Evolutionary conservation across 2,888 invertebrate species (phyloP).

Genomic region (Phyllotreta cruciferae): DNA sequence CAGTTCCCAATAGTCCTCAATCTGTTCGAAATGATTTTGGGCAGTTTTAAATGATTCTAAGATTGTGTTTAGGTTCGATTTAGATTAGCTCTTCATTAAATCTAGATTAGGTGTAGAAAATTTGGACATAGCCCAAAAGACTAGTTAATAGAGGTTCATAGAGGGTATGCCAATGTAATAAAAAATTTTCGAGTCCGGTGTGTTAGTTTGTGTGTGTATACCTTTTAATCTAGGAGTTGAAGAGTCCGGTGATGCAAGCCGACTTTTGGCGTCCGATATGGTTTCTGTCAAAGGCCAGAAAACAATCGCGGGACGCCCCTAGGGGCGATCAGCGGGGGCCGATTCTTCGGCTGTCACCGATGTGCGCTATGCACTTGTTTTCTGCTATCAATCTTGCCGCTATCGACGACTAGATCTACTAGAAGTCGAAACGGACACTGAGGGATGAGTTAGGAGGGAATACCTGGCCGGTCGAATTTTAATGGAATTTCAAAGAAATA

Average conservation of each 20-base stretch:
- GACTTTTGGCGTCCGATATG: not conserved
- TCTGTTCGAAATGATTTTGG: no score
- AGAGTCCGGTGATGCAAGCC: not conserved
- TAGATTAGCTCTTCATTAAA: no score
- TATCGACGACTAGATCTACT: conserved; percentile 47
- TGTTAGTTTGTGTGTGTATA: no score
- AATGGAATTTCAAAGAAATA: conserved; percentile 18
- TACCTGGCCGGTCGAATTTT: conserved; percentile 29
- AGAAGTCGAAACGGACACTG: conserved; percentile 33
- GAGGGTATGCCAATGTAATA: no score
- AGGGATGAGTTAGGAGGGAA: conserved; percentile 27
- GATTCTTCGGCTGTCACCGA: conserved; percentile 50
- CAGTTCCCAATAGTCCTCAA: no score
- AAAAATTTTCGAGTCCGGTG: no score
- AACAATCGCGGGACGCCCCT: conserved; percentile 33
- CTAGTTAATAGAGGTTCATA: no score
- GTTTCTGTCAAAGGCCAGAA: conserved; percentile 11
- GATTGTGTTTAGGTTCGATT: no score
- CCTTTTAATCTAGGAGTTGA: no score
- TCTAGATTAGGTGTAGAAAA: no score
- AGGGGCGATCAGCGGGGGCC: conserved; percentile 44
- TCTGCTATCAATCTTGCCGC: conserved; percentile 47
- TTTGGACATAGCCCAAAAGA: no score
- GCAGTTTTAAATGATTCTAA: no score
- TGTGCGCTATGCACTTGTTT: conserved; percentile 45